Percentiles rank a stretch among this genome's conserved stretches.
phyloP scores from a whole-genome alignment of 2,113 vertebrate genomes.

The Hippolais icterina region DNA sequence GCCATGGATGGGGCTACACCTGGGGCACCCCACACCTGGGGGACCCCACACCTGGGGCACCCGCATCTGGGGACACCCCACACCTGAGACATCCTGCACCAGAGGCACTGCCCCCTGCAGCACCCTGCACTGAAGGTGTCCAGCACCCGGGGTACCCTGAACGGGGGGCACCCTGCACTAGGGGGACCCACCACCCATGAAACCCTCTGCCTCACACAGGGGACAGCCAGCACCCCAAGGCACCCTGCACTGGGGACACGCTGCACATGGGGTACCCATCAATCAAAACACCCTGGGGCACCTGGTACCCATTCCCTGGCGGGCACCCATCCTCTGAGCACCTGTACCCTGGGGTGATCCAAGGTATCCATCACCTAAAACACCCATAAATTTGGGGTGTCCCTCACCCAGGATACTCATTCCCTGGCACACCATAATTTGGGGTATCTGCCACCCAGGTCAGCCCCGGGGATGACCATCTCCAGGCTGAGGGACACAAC shows the following conservation, averaged over 20 bases:
- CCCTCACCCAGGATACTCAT: not conserved
- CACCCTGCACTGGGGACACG: not conserved
- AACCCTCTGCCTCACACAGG: too few relatives aligned
- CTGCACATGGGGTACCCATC: not conserved
- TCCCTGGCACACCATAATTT: accelerated
- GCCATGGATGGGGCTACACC: not conserved
- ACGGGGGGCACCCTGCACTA: accelerated
- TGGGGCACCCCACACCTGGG: accelerated
- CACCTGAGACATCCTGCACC: not conserved
- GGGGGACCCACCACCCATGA: not conserved
- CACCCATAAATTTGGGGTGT: not conserved
- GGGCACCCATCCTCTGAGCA: too few relatives aligned
- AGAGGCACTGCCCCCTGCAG: not conserved
- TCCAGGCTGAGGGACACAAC: not conserved
- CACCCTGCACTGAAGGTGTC: not conserved
- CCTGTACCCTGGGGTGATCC: not conserved
- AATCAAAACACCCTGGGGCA: not conserved
- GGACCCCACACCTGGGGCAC: not conserved
- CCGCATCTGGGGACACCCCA: not conserved
- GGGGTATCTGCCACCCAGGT: accelerated
- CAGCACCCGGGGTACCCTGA: not conserved
- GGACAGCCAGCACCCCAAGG: not conserved
- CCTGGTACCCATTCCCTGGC: not conserved
- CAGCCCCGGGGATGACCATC: accelerated
- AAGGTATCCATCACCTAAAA: not conserved